These are phyloP conservation scores for Plestiodon gilberti DNA, from an alignment of 2,113 vertebrate species.

Conservation along the genomic window DNA sequence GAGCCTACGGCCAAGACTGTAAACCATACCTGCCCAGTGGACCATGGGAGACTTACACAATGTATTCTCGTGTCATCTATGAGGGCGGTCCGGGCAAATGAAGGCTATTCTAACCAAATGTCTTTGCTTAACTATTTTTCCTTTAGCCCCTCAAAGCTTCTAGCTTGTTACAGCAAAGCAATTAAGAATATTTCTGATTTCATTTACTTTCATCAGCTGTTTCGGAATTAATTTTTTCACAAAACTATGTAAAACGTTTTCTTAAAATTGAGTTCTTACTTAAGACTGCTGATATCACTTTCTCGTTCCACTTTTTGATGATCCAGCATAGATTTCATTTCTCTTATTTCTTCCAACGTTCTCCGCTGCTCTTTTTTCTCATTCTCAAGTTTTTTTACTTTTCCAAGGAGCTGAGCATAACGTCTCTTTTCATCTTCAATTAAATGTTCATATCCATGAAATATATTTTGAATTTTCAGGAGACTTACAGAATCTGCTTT, in stretches of 20 bases:
- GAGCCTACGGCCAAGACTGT: no score
- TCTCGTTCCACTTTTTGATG: constrained; percentile 83
- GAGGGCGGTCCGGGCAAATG: no score
- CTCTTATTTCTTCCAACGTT: constrained; percentile 79
- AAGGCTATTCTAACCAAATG: no score
- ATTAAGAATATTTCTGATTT: background rate
- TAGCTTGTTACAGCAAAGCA: background rate
- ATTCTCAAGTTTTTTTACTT: constrained; percentile 80
- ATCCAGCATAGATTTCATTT: constrained; percentile 79
- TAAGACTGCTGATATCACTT: constrained; percentile 82
- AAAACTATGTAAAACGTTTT: background rate
- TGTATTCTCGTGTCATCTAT: no score
- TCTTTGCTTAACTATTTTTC: no score
- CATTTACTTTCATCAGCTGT: background rate
- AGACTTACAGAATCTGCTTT: constrained; percentile 81
- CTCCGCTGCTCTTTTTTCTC: constrained; percentile 74
- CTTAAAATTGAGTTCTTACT: constrained; percentile 69
- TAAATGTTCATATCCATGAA: constrained; percentile 85
- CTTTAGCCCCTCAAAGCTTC: no score
- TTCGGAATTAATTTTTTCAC: background rate
- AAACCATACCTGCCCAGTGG: no score
- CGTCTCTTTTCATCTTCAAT: constrained; percentile 81
- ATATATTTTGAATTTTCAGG: constrained; percentile 86
- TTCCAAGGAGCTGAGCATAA: constrained; percentile 76
- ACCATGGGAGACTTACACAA: no score